Evolutionary conservation across 2,888 invertebrate genomes (phyloP).

Genomic region (Torymus texanus): DNA sequence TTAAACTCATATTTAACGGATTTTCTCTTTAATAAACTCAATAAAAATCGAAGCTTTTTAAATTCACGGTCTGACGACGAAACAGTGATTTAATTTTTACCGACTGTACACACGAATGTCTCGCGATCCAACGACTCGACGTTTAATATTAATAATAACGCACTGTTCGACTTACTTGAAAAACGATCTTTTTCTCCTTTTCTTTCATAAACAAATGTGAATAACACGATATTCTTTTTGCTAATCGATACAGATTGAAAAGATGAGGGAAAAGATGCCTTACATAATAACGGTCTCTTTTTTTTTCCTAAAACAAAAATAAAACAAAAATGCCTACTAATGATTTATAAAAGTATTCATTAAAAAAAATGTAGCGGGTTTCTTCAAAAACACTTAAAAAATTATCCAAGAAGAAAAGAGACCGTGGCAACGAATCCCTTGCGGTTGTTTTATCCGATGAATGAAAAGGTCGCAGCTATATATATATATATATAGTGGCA

Average conservation of each 20-base stretch:
- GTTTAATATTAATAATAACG: constrained; percentile 21
- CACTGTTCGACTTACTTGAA: constrained; percentile 29
- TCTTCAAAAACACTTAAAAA: too few species aligned
- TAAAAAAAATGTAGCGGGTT: not conserved
- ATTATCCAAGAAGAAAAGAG: not conserved
- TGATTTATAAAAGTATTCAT: not conserved
- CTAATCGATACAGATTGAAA: constrained; percentile 72
- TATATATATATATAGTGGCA: too few species aligned
- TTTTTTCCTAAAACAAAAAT: too few species aligned
- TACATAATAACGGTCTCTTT: constrained; percentile 1
- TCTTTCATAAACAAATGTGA: constrained; percentile 47
- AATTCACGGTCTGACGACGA: too few species aligned
- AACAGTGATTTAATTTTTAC: not conserved
- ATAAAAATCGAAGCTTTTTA: too few species aligned
- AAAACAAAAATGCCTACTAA: too few species aligned
- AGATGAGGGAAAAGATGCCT: constrained; percentile 45
- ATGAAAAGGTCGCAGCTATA: too few species aligned
- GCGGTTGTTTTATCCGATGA: not conserved
- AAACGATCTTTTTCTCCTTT: constrained; percentile 28
- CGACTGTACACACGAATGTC: constrained; percentile 5
- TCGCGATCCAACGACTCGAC: constrained; percentile 29
- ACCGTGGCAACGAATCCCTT: not conserved
- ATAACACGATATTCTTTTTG: constrained; percentile 58
- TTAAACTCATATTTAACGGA: constrained; percentile 8
- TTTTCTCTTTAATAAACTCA: not conserved